Conservation (phyloP, 2,113 vertebrate species). For the Cyrtonyx montezumae region DNA sequence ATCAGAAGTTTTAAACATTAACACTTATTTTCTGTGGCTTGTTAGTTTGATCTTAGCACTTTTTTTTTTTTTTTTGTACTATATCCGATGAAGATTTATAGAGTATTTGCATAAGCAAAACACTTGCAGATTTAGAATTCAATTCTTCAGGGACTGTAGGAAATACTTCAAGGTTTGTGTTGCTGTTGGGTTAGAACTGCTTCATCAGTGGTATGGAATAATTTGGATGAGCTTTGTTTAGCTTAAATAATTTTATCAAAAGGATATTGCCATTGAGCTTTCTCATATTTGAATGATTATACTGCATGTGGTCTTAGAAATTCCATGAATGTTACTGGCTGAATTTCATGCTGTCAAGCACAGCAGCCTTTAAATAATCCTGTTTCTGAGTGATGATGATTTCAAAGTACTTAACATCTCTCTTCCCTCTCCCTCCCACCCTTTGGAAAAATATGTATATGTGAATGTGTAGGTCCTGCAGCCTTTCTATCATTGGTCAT, state of each 20-base stretch:
- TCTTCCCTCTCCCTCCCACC: neutral
- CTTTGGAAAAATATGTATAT: neutral
- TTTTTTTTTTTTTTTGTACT: neutral
- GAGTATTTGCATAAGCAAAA: constrained; percentile 27
- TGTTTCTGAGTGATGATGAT: neutral
- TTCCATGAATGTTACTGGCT: neutral
- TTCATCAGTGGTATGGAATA: neutral
- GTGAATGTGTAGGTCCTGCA: neutral
- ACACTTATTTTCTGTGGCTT: neutral
- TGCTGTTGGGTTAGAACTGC: constrained; percentile 28
- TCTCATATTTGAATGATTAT: neutral
- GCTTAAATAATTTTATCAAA: neutral
- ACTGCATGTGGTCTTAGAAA: neutral
- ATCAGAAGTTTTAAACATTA: neutral
- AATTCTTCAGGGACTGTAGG: constrained; percentile 20
- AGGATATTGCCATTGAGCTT: constrained; percentile 15
- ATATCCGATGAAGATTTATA: constrained; percentile 25
- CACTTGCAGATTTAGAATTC: constrained; percentile 17
- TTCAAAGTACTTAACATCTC: neutral
- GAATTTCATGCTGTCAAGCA: neutral
- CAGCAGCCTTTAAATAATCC: neutral
- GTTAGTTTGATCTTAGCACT: constrained; percentile 36
- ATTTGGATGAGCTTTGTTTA: constrained; percentile 38
- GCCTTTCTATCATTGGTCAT: neutral
- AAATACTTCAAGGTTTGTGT: constrained; percentile 22